A percentile compares a stretch with the other conserved stretches of the same genome.
Evolutionary conservation across 2,113 vertebrate genomes (phyloP).

Genomic region (mouse (Mus musculus)): GRCm39 chrX:130323501-130324000

Average conservation of each 20-base stretch:
- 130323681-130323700: not conserved
- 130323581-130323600: not conserved
- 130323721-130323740: slow-evolving; percentile 6
- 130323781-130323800: not conserved
- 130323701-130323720: not conserved
- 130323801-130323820: not conserved
- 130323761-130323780: not conserved
- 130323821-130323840: not conserved
- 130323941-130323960: slow-evolving; percentile 10
- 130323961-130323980: not conserved
- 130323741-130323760: not conserved
- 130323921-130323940: not conserved
- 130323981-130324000: slow-evolving; percentile 19
- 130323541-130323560: not conserved
- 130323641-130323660: slow-evolving; percentile 13
- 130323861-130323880: not conserved
- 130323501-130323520: not conserved
- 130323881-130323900: not conserved
- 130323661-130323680: not conserved
- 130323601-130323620: not conserved
- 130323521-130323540: not conserved
- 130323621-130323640: not conserved
- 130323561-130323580: not conserved
- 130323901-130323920: not conserved
- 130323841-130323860: not conserved